Evolutionary conservation across 2,888 invertebrate genomes (phyloP).

Genomic region (Drosophila parthenogenetica): DNA sequence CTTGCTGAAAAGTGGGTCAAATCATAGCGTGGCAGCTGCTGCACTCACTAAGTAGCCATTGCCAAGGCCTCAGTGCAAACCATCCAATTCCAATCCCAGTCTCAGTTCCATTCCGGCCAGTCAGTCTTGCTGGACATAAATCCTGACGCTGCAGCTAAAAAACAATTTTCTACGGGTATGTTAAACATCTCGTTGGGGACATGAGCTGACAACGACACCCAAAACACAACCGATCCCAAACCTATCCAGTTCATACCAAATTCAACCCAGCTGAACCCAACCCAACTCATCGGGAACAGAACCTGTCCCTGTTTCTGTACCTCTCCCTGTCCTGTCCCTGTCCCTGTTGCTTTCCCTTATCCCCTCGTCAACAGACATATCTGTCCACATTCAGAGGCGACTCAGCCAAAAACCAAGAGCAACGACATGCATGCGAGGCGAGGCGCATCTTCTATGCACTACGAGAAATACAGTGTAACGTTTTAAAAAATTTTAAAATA

Average conservation of each 20-base stretch:
- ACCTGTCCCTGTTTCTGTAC: not conserved
- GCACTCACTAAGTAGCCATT: conserved; percentile 70
- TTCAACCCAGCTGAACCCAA: not conserved
- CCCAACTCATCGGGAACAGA: not conserved
- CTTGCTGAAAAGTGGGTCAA: conserved; percentile 66
- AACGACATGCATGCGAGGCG: conserved; percentile 37
- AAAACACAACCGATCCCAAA: conserved; percentile 20
- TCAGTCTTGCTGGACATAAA: conserved; percentile 61
- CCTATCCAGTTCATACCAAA: conserved; percentile 3
- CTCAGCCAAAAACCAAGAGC: conserved; percentile 40
- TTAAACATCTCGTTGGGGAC: conserved; percentile 73
- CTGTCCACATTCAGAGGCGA: conserved; percentile 59
- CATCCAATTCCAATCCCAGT: not conserved
- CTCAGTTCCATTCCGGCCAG: not conserved
- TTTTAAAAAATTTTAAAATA: too few species aligned
- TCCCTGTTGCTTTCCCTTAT: not conserved
- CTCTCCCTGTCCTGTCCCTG: not conserved
- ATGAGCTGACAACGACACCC: conserved; percentile 67
- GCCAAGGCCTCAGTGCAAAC: conserved; percentile 21
- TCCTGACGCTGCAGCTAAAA: conserved; percentile 77
- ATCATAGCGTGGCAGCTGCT: conserved; percentile 64
- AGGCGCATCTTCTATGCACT: conserved; percentile 47
- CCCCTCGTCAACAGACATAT: conserved; percentile 11
- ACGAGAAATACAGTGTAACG: conserved; percentile 18
- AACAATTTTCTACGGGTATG: conserved; percentile 80